A percentile compares a stretch with the other conserved stretches of the same genome.
Conservation (phyloP, 1,140 invertebrate genomes). For the Xylocopa sonorina region DNA sequence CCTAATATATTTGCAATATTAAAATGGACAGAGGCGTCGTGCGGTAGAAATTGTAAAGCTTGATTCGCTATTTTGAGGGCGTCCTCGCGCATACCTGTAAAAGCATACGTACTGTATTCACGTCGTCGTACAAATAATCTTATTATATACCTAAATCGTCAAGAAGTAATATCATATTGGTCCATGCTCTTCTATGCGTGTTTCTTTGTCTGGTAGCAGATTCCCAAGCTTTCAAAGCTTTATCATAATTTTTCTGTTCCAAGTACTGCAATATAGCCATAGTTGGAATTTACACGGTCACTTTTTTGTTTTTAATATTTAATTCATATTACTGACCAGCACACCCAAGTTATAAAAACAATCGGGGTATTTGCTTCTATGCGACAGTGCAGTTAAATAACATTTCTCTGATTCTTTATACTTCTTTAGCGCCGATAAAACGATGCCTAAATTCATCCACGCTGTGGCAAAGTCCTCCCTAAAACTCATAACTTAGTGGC, state of each 20-base stretch:
- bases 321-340: constrained; percentile 84
- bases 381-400: constrained; percentile 89
- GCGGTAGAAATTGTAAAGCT: constrained; percentile 87
- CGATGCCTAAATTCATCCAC: constrained; percentile 99
- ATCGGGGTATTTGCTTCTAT: constrained; percentile 93
- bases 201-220: constrained; percentile 90
- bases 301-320: constrained; percentile 12
- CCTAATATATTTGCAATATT: constrained; percentile 94
- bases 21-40: constrained; percentile 90
- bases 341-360: constrained; percentile 98
- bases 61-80: constrained; percentile 87
- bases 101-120: not conserved
- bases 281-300: constrained; percentile 18
- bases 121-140: constrained; percentile 51
- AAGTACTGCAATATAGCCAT: constrained; percentile 84
- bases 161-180: constrained; percentile 93
- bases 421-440: constrained; percentile 89
- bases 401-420: constrained; percentile 88
- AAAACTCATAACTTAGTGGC: constrained; percentile 62
- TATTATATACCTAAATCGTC: constrained; percentile 88
- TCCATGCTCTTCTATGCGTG: constrained; percentile 93
- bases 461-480: constrained; percentile 95
- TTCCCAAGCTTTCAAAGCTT: constrained; percentile 88
- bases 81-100: constrained; percentile 84
- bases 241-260: constrained; percentile 83